Evolutionary conservation across 2,888 invertebrate species (phyloP).

Genomic region (Cephus runcator): DNA sequence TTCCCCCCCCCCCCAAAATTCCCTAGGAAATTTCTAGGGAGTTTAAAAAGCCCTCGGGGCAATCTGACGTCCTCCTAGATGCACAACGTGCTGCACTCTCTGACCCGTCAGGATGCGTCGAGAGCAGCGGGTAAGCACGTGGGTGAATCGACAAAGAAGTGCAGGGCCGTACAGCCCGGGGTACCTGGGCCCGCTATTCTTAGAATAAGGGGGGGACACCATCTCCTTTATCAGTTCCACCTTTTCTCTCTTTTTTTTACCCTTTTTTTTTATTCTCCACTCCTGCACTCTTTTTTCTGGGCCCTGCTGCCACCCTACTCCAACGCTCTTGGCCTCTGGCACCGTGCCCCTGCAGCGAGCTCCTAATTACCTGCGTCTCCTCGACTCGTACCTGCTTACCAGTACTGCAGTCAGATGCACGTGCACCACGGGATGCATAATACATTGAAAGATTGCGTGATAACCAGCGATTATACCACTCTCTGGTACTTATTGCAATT

Average conservation of each 20-base stretch:
- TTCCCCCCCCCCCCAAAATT: too few relatives aligned
- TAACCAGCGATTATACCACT: constrained; percentile 49
- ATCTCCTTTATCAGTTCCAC: constrained; percentile 1
- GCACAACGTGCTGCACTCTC: too few relatives aligned
- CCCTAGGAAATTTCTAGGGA: too few relatives aligned
- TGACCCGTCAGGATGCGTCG: too few relatives aligned
- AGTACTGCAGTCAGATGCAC: constrained; percentile 7
- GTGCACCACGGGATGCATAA: constrained; percentile 44
- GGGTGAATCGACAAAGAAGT: background rate
- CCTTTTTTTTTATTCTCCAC: constrained; percentile 18
- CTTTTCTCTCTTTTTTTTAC: constrained; percentile 13
- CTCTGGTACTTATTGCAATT: constrained; percentile 9
- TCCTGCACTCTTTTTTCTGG: constrained; percentile 10
- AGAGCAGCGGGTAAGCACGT: too few relatives aligned
- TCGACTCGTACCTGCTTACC: background rate
- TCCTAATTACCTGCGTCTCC: constrained; percentile 47
- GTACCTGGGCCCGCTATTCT: constrained; percentile 53
- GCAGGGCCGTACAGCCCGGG: constrained; percentile 38
- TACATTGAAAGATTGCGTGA: constrained; percentile 57
- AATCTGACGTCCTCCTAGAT: too few relatives aligned
- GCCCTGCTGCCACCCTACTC: background rate
- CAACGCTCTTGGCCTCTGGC: background rate
- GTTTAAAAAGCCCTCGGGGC: too few relatives aligned
- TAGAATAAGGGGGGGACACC: constrained; percentile 33
- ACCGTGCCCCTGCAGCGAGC: constrained; percentile 34